Evolutionary conservation across 2,888 invertebrate genomes (phyloP).

Genomic region (Campoletis raptor): DNA sequence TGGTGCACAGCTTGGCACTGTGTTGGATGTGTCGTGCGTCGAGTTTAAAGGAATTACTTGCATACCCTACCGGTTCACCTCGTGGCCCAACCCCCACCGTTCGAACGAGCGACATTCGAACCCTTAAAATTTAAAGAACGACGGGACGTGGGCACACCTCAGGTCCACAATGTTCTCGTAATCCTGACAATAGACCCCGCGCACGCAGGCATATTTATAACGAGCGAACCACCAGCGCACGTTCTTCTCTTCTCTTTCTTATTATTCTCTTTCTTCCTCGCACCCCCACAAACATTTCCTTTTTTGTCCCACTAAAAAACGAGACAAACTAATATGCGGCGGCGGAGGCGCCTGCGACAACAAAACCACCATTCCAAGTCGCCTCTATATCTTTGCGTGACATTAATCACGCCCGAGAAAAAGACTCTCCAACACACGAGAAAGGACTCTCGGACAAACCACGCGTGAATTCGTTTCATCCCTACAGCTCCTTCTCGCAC

Average conservation of each 20-base stretch:
- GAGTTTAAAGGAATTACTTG: conserved; percentile 56
- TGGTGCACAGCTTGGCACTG: conserved; percentile 18
- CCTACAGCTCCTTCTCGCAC: conserved; percentile 33
- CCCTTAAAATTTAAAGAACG: conserved; percentile 69
- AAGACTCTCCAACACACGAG: conserved; percentile 42
- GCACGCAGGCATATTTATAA: conserved; percentile 77
- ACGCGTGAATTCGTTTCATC: conserved; percentile 62
- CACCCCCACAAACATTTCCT: conserved; percentile 31
- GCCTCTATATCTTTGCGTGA: conserved; percentile 64
- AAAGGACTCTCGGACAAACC: conserved; percentile 24
- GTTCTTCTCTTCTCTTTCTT: conserved; percentile 37
- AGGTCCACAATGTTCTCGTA: conserved; percentile 65
- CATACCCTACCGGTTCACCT: conserved; percentile 64
- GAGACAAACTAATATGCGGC: conserved; percentile 63
- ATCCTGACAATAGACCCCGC: conserved; percentile 75
- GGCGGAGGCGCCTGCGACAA: conserved; percentile 59
- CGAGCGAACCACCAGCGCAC: conserved; percentile 68
- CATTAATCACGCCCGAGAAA: conserved; percentile 70
- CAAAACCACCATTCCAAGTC: conserved; percentile 40
- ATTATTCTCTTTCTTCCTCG: conserved; percentile 41
- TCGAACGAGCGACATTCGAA: conserved; percentile 69
- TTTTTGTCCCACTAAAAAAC: conserved; percentile 45
- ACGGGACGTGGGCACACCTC: conserved; percentile 76
- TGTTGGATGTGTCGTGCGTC: not conserved
- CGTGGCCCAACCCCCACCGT: conserved; percentile 58